Evolutionary conservation across 2,888 invertebrate species (phyloP), one percentile per base, ranked within the genome.

Genomic region (Corythucha ciliata): DNA sequence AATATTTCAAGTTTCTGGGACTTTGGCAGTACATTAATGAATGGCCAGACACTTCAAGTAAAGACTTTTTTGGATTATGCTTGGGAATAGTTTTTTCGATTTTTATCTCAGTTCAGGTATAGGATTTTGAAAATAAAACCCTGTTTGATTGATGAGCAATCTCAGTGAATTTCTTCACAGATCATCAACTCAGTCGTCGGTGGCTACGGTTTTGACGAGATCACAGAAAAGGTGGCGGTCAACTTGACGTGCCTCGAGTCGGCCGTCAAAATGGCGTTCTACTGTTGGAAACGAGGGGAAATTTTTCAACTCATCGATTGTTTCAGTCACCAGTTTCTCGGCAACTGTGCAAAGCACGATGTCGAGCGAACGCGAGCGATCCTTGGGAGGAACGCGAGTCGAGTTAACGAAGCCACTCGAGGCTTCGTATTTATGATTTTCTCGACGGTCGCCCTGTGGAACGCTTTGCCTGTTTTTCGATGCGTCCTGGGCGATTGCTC

Each of bases 381-480:
- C 4, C 21, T 58, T 16, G 34, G 10, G 3, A 12, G 27, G 4
- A 44, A 45, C 1, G 25, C 26, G 20, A 33, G 21, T 8, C 36
- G 21, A 20, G 49, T 56, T 1, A 58, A 56, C 48, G 21, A 36
- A 10, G 47, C 40, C 7, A 53, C 53, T 1, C 52, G 53, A 46
- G 29, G 48, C 7, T 58, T 58, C 39, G 48, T 58, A 12, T 29
- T 51, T 8, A 55, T 58, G 50, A 58, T 58, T 21, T 55, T 54
- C 36, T 34, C 54, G 1, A 56, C 56, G 1, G 56, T 57, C 5
- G 52, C 49, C 2, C 37, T 57, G 3, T 57, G 57, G 57, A 56
- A 56, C 25, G 41, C 26, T 7, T n/a, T 57, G 1, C 57, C 57
- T 1, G 25, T 57, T 10, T 21, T 57, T 4, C 47, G 45, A 26